Conservation (phyloP, 2,888 invertebrate species). For the Pristionchus arcanus region DNA sequence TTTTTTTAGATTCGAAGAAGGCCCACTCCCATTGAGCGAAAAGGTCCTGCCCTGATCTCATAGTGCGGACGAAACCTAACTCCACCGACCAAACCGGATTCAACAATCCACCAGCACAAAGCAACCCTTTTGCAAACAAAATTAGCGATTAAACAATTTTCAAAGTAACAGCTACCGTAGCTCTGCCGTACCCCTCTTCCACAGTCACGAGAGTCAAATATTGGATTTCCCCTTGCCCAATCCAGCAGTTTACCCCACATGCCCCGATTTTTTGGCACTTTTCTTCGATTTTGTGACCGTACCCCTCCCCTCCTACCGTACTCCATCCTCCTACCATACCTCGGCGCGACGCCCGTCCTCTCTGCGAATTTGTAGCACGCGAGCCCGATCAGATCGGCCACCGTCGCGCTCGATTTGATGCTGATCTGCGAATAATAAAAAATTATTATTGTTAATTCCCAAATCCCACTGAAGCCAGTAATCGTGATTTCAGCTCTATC, state of each 20-base stretch:
- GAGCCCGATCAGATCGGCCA: slow-evolving; percentile 40
- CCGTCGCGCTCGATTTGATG: not conserved
- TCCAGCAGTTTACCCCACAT: too few species aligned
- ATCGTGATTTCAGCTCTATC: not conserved
- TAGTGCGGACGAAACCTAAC: not conserved
- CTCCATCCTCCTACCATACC: not conserved
- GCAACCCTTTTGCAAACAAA: too few species aligned
- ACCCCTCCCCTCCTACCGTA: not conserved
- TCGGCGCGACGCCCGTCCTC: slow-evolving; percentile 41
- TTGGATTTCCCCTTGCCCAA: too few species aligned
- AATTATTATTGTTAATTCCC: not conserved
- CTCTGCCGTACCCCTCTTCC: not conserved
- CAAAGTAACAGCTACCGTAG: not conserved
- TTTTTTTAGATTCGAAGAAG: not conserved
- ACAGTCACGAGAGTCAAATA: too few species aligned
- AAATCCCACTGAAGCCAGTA: not conserved
- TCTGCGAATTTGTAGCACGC: slow-evolving; percentile 37
- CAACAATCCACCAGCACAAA: too few species aligned
- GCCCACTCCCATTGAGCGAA: not conserved
- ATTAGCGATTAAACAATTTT: not conserved
- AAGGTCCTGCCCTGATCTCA: not conserved
- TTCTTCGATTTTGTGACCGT: too few species aligned
- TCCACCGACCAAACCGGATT: not conserved
- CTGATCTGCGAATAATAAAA: not conserved
- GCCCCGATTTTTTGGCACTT: too few species aligned